A percentile compares a stretch with the other conserved stretches of the same genome.
Evolutionary conservation across 2,888 invertebrate genomes (phyloP).

Genomic region (Drosophila acutilabella): DNA sequence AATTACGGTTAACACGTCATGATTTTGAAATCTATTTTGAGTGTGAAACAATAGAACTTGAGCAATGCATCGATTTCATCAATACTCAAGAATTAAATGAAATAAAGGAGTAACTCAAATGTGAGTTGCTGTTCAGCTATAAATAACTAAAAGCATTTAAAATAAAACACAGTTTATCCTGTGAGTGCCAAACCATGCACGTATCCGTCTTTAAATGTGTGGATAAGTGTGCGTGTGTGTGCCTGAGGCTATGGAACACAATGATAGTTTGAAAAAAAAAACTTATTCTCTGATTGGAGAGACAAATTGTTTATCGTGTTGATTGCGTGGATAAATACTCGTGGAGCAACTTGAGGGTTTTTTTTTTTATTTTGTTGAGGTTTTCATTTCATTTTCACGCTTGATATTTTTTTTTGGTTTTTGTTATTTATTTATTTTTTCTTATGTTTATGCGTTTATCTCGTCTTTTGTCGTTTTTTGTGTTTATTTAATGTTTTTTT

Average conservation of each 20-base stretch:
- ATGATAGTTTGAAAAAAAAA: conserved; percentile 6
- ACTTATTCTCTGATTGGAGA: conserved; percentile 12
- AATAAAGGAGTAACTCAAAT: background rate
- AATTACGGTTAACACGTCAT: too few species aligned
- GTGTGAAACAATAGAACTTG: background rate
- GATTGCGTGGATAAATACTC: conserved; percentile 46
- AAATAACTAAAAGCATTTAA: background rate
- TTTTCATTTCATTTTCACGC: conserved; percentile 21
- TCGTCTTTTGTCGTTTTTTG: conserved; percentile 4
- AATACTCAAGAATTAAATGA: background rate
- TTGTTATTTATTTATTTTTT: background rate
- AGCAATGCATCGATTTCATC: background rate
- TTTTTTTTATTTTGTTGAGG: conserved; percentile 2
- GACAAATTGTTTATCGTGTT: conserved; percentile 41
- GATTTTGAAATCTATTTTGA: background rate
- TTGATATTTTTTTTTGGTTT: background rate
- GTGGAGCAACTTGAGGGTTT: conserved; percentile 5
- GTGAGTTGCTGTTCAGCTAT: background rate
- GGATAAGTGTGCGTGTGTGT: background rate
- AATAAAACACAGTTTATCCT: background rate
- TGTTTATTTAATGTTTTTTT: conserved; percentile 13
- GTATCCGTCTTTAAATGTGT: background rate
- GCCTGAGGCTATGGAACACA: background rate
- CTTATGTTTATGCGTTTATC: background rate
- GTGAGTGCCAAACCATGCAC: background rate